Evolutionary conservation across 2,888 invertebrate genomes (phyloP), one percentile per base, ranked within the genome.

Genomic region (Calameuta pallipes): DNA sequence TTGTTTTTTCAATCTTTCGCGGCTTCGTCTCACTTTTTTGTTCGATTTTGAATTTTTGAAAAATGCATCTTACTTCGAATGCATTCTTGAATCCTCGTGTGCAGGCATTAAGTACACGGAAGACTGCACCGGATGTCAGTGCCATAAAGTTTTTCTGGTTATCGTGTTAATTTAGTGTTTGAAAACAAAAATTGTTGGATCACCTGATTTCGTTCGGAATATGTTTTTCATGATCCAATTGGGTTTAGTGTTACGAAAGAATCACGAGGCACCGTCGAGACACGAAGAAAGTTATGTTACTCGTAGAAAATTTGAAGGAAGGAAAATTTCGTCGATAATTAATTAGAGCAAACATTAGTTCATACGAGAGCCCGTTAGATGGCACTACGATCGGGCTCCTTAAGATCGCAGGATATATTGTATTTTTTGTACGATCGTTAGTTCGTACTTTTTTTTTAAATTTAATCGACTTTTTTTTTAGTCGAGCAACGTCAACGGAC

Each of bases 391-490:
- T 15, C 33, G 30, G 78, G 77, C 73, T 41, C 4, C 41, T 74
- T 35, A 74, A 34, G 34, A 75, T 77, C 76, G n/a, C 31, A 81
- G 80, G 77, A 79, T 82, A 80, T 87, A 87, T 86, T 88, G 81
- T 88, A 87, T 86, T 87, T 88, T 88, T 88, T 85, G 83, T 87
- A 87, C 77, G 74, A 79, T 83, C 36, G 33, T 81, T 87, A 74
- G 74, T 35, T 30, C 30, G 13, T 31, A 70, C 30, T 70, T 70
- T 30, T n/a, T 70, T 15, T 70, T 13, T 1, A 0, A 70, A 33
- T 30, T 70, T 41, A 41, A 41, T 41, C 70, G 70, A 31, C 70
- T 33, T 70, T 4, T n/a, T 69, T 15, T 11, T 33, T 13, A 33
- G 70, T 70, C 70, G 33, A 30, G 70, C 70, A 12, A 31, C 70